A percentile compares a stretch with the other conserved stretches of the same genome.
phyloP scores from a whole-genome alignment of 2,888 invertebrate species.

The Tetrapedia diversipes region DNA sequence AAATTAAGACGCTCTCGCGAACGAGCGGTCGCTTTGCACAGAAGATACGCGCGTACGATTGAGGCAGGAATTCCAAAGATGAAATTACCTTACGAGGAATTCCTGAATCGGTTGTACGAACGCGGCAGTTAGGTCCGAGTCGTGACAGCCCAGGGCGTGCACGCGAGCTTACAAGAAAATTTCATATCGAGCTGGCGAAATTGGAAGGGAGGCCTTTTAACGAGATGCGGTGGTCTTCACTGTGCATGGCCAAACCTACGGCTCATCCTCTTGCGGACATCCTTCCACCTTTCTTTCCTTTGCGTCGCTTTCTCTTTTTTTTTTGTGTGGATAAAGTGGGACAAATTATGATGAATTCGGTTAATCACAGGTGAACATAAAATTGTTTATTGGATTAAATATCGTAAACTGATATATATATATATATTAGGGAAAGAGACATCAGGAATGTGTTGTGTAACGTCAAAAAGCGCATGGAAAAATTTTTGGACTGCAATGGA shows the following conservation, averaged over 20 bases:
- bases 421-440: no score
- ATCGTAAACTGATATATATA: no score
- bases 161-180: slow-evolving; percentile 82
- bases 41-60: slow-evolving; percentile 70
- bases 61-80: slow-evolving; percentile 79
- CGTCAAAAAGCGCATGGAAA: no score
- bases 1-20: slow-evolving; percentile 54
- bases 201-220: slow-evolving; percentile 78
- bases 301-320: slow-evolving; percentile 4
- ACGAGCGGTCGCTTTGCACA: slow-evolving; percentile 39
- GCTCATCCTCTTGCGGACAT: slow-evolving; percentile 58
- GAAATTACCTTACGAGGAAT: slow-evolving; percentile 81
- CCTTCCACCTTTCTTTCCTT: slow-evolving; percentile 46
- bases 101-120: slow-evolving; percentile 80
- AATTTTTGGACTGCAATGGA: no score
- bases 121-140: slow-evolving; percentile 80
- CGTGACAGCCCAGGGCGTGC: slow-evolving; percentile 82
- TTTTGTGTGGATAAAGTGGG: no score
- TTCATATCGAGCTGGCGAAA: slow-evolving; percentile 82
- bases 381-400: no score
- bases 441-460: no score
- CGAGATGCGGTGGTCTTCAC: slow-evolving; percentile 76
- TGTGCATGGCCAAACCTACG: slow-evolving; percentile 63
- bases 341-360: no score
- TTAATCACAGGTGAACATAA: no score